These are phyloP conservation scores for Phasia obesa DNA, from an alignment of 2,888 invertebrate species.

Conservation along the genomic window DNA sequence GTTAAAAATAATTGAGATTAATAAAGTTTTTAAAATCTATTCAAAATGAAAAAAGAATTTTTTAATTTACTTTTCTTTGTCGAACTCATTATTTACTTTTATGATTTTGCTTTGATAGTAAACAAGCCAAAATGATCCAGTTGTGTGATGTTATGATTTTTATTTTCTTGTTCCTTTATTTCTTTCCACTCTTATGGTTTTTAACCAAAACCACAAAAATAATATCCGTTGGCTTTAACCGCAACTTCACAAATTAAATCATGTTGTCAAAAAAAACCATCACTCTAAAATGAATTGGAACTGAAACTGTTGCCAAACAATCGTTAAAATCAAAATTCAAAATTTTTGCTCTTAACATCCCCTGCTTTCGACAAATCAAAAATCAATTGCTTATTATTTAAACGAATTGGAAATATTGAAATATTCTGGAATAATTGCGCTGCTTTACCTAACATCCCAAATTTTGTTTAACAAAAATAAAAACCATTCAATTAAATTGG, in stretches of 20 bases:
- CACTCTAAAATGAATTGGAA: constrained; percentile 70
- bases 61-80: neutral
- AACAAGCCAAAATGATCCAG: neutral
- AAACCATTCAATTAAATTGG: constrained; percentile 63
- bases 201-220: constrained; percentile 39
- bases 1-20: no score
- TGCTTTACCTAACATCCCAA: constrained; percentile 42
- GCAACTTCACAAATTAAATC: constrained; percentile 64
- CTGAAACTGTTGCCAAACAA: constrained; percentile 60
- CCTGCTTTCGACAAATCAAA: constrained; percentile 11
- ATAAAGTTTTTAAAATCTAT: no score
- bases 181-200: constrained; percentile 57
- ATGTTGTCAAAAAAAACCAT: constrained; percentile 57
- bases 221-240: constrained; percentile 67
- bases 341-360: constrained; percentile 45
- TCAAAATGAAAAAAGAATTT: neutral
- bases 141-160: constrained; percentile 51
- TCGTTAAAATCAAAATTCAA: constrained; percentile 48
- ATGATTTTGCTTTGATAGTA: constrained; percentile 39
- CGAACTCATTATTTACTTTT: neutral
- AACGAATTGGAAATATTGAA: constrained; percentile 47
- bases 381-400: constrained; percentile 38
- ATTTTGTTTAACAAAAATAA: constrained; percentile 64
- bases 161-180: constrained; percentile 62
- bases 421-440: constrained; percentile 47